phyloP scores from a whole-genome alignment of 2,888 invertebrate genomes.

The Apodemia duryi region DNA sequence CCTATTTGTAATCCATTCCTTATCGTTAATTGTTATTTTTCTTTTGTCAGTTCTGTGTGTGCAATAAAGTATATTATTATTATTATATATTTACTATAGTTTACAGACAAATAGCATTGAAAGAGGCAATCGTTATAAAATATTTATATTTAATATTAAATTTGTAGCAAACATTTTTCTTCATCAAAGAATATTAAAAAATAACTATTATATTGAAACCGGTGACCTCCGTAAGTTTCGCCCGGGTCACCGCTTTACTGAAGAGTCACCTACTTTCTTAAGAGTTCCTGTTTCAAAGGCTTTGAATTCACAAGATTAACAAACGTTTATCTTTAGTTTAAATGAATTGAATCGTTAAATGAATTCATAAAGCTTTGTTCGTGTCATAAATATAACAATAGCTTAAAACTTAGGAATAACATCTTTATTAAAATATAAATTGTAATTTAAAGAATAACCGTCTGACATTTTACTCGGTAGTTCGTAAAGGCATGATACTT shows the following conservation, averaged over 20 bases:
- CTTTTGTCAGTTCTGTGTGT: too few species aligned
- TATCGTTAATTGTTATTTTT: too few species aligned
- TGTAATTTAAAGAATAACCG: too few species aligned
- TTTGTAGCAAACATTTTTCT: conserved; percentile 1
- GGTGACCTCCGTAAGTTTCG: conserved; percentile 9
- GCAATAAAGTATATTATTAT: too few species aligned
- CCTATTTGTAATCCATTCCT: too few species aligned
- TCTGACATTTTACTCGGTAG: too few species aligned
- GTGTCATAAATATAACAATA: background rate
- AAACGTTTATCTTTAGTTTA: conserved; percentile 17
- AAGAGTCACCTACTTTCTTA: conserved; percentile 18
- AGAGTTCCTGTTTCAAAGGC: conserved; percentile 18
- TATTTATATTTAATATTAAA: background rate
- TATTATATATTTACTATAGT: too few species aligned
- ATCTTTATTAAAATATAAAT: too few species aligned
- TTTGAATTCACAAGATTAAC: conserved; percentile 20
- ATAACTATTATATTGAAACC: conserved; percentile 8
- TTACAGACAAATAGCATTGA: too few species aligned
- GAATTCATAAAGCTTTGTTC: background rate
- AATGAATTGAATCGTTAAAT: conserved; percentile 5
- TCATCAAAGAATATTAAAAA: conserved; percentile 1
- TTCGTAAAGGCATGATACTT: too few species aligned
- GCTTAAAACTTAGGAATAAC: background rate
- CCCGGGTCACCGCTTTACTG: conserved; percentile 16
- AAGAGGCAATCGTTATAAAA: too few species aligned